Base-by-base conservation (phyloP, 2,113 vertebrate species). In the Spilogale gracilis region DNA sequence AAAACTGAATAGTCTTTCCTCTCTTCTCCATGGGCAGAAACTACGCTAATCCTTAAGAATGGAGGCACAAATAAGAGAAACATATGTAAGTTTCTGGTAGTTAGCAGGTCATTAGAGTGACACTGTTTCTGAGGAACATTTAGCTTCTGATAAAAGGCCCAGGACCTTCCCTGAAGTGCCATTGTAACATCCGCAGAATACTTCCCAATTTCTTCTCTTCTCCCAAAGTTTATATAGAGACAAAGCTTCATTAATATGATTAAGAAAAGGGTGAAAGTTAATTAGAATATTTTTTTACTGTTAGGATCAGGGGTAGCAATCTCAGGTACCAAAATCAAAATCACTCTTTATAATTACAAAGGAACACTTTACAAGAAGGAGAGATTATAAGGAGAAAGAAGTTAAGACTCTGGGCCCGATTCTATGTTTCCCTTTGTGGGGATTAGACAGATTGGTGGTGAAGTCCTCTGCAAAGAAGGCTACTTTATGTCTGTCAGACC, bases 311-410 rank as follows among this genome's bases (percentile, higher is more conserved):
- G 38, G 8, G 3, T 11, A 80, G 12, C 3, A 90, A 80, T 89
- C 14, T 43, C 54, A 25, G 73, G 32, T 27, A 78, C 79, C 82
- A 69, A 82, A 86, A 8, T 65, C 27, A 87, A 98, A 96, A 79
- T n/a, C 50, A 1, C 12, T 50, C 25, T 87, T 74, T 52, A 32
- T 78, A 60, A 67, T 86, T 71, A 73, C 52, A 58, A 84, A 50
- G 43, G 16, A 56, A 67, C 20, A 63, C 48, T 25, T 76, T 71
- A 27, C 4, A 27, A 79, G 73, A 89, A 54, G 30, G 7, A 95
- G 45, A 83, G 43, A 48, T 32, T 20, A 27, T 6, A 50, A 71
- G 17, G 14, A 58, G 9, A 32, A 92, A 79, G 9, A 65, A 54
- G 60, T 78, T 78, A 69, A 90, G 30, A 85, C 9, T 12, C 48